phyloP scores from a whole-genome alignment of 2,113 vertebrate species.

The Sisor rabdophorus region DNA sequence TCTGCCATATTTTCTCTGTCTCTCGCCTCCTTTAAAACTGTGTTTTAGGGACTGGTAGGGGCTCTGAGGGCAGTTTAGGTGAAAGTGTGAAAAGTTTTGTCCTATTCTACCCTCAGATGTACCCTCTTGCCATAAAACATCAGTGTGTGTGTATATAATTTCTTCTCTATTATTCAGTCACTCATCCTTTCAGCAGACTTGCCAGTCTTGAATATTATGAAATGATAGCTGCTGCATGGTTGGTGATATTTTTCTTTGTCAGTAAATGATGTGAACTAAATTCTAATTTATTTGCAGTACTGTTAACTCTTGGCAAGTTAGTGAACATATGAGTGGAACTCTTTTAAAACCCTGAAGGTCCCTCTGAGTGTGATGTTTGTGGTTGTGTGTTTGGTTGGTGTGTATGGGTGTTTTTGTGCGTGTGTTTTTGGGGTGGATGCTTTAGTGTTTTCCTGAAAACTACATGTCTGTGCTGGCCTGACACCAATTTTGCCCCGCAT shows the following conservation, averaged over 20 bases:
- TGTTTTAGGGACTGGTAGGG: slow-evolving; percentile 30
- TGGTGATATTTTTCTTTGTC: neutral
- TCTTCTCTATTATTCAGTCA: slow-evolving; percentile 58
- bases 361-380: slow-evolving; percentile 27
- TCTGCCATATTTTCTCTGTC: slow-evolving; percentile 43
- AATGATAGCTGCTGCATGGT: neutral
- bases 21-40: neutral
- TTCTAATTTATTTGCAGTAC: slow-evolving; percentile 30
- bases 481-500: slow-evolving; percentile 73
- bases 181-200: slow-evolving; percentile 75
- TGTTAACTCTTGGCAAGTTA: slow-evolving; percentile 65
- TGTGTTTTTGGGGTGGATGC: slow-evolving; percentile 37
- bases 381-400: slow-evolving; percentile 20
- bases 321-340: slow-evolving; percentile 66
- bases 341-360: slow-evolving; percentile 60
- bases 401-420: slow-evolving; percentile 21
- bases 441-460: slow-evolving; percentile 56
- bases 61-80: slow-evolving; percentile 27
- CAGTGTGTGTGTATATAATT: slow-evolving; percentile 9
- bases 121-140: slow-evolving; percentile 17
- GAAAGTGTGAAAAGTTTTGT: slow-evolving; percentile 1
- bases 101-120: slow-evolving; percentile 20
- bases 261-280: slow-evolving; percentile 9
- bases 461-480: slow-evolving; percentile 75
- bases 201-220: slow-evolving; percentile 59